Percentiles rank a stretch among this genome's conserved stretches.
These are phyloP conservation scores for Myathropa florea DNA, from an alignment of 2,888 invertebrate species.

Conservation along the genomic window DNA sequence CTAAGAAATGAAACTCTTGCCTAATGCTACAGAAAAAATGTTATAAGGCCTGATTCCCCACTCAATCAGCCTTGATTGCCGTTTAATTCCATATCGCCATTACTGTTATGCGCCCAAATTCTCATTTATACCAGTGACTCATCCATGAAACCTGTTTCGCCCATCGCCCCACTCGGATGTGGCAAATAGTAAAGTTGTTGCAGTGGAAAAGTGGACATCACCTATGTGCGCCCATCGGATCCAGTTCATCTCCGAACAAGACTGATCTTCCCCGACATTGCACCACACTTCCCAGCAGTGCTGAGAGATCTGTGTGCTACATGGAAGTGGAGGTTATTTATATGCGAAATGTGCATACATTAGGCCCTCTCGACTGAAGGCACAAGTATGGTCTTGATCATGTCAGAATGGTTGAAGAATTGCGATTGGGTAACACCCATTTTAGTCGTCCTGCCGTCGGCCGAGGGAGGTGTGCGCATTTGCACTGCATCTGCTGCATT, in stretches of 20 bases:
- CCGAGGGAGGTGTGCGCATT: conserved; percentile 40
- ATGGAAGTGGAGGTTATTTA: conserved; percentile 38
- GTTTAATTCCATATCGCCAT: not conserved
- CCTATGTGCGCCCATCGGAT: not conserved
- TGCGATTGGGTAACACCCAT: conserved; percentile 60
- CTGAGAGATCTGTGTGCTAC: conserved; percentile 32
- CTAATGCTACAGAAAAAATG: too few relatives aligned
- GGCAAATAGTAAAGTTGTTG: not conserved
- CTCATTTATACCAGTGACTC: not conserved
- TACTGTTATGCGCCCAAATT: not conserved
- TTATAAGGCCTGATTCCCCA: too few relatives aligned
- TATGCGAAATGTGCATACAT: conserved; percentile 54
- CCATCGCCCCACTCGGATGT: not conserved
- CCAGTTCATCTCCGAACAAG: not conserved
- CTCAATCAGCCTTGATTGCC: not conserved
- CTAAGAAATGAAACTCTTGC: too few relatives aligned
- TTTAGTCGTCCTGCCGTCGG: conserved; percentile 49
- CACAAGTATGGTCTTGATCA: conserved; percentile 47
- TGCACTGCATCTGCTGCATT: conserved; percentile 58
- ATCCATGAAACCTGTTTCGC: not conserved
- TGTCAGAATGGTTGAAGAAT: conserved; percentile 54
- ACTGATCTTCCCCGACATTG: not conserved
- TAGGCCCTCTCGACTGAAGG: conserved; percentile 26
- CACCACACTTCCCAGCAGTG: conserved; percentile 1
- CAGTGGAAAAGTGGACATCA: conserved; percentile 12